Evolutionary conservation across 2,113 vertebrate genomes (phyloP), one percentile per base, ranked within the genome.

Genomic region (Chloropsis cyanopogon): DNA sequence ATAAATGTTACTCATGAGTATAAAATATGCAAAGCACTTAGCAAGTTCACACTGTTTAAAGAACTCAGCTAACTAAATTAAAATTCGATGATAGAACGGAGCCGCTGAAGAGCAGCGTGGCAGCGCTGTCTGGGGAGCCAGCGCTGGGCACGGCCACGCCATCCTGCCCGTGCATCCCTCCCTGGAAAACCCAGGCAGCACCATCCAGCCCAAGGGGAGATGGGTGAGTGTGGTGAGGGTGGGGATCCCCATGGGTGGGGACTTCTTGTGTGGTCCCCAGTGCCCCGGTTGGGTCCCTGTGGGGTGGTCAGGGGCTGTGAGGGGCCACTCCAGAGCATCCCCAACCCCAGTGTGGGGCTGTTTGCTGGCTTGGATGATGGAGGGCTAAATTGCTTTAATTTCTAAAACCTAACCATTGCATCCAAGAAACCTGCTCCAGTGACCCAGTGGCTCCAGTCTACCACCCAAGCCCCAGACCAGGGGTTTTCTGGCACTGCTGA

Each of bases 11-110:
- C 93, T 95, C 78, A 24, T 25, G 82, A 93, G 86, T 89, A 94
- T 97, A 95, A 97, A 96, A 96, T 95, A 96, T 95, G 96, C 96
- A 96, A 92, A 94, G 88, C 96, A 89, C 93, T 96, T 96, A 94
- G 90, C 92, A 88, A 94, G 93, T 96, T 97, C 94, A 70, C 96
- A 92, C 94, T 97, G 92, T 96, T 95, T 94, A 85, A 97, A 96
- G 96, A 97, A 96, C 93, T 97, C 90, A 63, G 82, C 95, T 84
- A 94, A 91, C 92, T 73, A 76, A 88, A 97, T 95, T 94, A 96
- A 95, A 97, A 95, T 96, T 92, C 91, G 23, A 91, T 93, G 93
- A 82, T 92, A 50, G 73, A 93, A 18, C 2, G 12, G 64, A 90
- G 85, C 60, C 0, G 20, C 60, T 52, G 86, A 70, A 47, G 90